Conservation (phyloP, 2,113 vertebrate species). For the Pipra filicauda region DNA sequence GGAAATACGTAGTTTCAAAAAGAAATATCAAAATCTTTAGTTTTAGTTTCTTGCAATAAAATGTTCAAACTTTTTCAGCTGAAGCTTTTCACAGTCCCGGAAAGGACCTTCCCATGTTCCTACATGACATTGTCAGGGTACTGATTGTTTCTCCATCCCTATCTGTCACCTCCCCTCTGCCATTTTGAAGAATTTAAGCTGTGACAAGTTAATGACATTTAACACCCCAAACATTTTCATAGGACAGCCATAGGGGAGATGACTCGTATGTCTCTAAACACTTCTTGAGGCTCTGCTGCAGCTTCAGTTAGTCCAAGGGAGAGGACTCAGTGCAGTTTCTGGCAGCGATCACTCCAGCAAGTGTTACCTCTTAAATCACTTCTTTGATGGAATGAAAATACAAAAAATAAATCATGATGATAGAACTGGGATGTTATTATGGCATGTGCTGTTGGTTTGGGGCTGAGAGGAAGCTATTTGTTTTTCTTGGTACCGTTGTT, state of each 20-base stretch:
- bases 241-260: not conserved
- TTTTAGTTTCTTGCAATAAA: not conserved
- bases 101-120: not conserved
- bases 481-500: constrained; percentile 7
- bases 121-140: not conserved
- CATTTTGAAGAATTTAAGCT: not conserved
- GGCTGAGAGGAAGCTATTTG: not conserved
- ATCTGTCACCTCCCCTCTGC: not conserved
- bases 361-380: not conserved
- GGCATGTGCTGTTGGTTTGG: not conserved
- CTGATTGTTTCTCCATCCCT: not conserved
- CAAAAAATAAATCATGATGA: not conserved
- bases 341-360: not conserved
- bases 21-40: not conserved
- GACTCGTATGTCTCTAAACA: not conserved
- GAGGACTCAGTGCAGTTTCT: not conserved
- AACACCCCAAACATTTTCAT: not conserved
- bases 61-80: not conserved
- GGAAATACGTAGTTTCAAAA: not conserved
- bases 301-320: not conserved
- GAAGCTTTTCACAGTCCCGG: not conserved
- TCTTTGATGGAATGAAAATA: not conserved
- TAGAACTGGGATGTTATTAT: not conserved
- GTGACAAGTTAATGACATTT: not conserved
- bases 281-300: not conserved